Base-by-base conservation (phyloP, 1,140 invertebrate genomes). In the Ditylenchus dipsaci region DNA sequence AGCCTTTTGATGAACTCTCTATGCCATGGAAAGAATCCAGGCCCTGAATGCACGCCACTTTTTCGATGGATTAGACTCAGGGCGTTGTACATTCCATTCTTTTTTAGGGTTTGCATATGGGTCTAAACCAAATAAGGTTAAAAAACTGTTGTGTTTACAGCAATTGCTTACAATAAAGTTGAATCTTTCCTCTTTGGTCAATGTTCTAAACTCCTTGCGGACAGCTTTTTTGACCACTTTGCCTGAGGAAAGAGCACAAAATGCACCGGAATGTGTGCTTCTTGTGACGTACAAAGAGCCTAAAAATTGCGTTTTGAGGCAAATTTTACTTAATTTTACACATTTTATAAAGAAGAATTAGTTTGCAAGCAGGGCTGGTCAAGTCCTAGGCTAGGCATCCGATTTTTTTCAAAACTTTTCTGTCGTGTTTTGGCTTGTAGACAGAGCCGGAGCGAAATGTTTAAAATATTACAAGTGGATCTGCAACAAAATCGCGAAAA, bases 191-290 rank as follows among this genome's bases (percentile, higher is more conserved):
- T 80, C 71, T 30, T 81, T 75, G 0, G 74, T 82, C 61, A 85
- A 63, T 68, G 76, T 79, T 29, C 84, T 72, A 72, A 83, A 84
- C 67, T 85, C 85, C 65, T 84, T 84, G 21, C 84, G 67, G n/a
- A 77, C 57, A 1, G 80, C 76, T 65, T 69, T 76, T 38, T 62
- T 29, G 13, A 83, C 62, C 1, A 69, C 62, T 60, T 79, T 68
- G 21, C 79, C 79, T 47, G 68, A 73, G 0, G 73, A 65, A 11
- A 81, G 68, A 69, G 69, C 67, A 69, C 79, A 81, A 62, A 60
- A 38, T 3, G 33, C 33, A 38, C 33, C 33, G 11, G 33, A 38
- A 3, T 11, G 33, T 38, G 33, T 13, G n/a, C 56, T 23, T 21
- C 69, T 73, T 45, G 29, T 13, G 7, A 70, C 67, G 29, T 73